Base-by-base conservation (phyloP, 2,113 vertebrate genomes). In the Albula goreensis region DNA sequence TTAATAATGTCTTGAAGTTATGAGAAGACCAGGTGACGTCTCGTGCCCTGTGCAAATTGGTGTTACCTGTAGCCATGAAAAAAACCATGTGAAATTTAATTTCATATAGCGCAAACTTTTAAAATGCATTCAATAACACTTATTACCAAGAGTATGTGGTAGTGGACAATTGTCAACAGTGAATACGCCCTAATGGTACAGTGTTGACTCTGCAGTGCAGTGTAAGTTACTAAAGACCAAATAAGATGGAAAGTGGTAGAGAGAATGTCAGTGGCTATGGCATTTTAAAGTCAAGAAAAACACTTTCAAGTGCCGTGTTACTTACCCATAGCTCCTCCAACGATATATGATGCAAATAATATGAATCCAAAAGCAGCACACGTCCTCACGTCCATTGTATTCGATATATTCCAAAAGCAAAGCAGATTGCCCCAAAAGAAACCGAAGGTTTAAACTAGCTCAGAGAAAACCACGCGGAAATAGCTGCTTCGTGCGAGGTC, bases 1-100 rank as follows among this genome's bases (percentile, higher is more conserved):
- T 93, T 11, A 99, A 89, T 87, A 97, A 89, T 8, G 97, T 99
- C 93, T 97, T 98, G 88, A 98, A 98, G 91, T 99, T 97, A 89
- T 94, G 90, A 80, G 98, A 99, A 80, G 94, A 90, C 97, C 97
- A 98, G 50, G 84, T 95, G 50, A 98, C 89, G 41, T 98, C 94
- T 87, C 94, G 90, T 1, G 96, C 95, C 87, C 1, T 94, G 3
- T 90, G 84, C 17, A 82, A 25, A 0, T 4, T 0, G 4, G 25
- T 7, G 3, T 49, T 10, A 53, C 83, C 78, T 88, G 53, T 12
- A 79, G 41, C 12, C 41, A 84, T 17, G 41, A 50, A 7, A 78
- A 52, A 77, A 17, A 17, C 2, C 0, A 17, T 25, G 9, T 11
- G 15, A 50, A 50, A 17, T 49, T 79, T 48, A 79, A 79, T 17